A percentile compares a stretch with the other conserved stretches of the same genome.
These are phyloP conservation scores for Steinernema feltiae DNA, from an alignment of 1,140 invertebrate species.

Conservation along the genomic window DNA sequence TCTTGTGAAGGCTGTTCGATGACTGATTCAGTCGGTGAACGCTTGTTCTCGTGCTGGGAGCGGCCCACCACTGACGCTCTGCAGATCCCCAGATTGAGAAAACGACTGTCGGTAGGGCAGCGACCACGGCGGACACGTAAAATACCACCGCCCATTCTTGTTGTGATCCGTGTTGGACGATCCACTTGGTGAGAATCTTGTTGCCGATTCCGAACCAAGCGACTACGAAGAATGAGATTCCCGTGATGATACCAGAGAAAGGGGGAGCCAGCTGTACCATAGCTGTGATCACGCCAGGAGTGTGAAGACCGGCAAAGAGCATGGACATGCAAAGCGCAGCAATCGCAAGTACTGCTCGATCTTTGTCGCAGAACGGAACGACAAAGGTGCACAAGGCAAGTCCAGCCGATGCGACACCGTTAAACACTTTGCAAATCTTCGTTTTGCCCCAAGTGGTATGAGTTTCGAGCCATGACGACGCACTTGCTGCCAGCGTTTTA, in stretches of 20 bases:
- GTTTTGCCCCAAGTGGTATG: constrained; percentile 40
- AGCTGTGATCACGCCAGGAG: constrained; percentile 52
- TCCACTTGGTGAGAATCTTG: constrained; percentile 55
- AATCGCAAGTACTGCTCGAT: constrained; percentile 47
- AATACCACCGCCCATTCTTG: constrained; percentile 55
- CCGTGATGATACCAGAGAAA: constrained; percentile 53
- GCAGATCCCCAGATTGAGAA: constrained; percentile 50
- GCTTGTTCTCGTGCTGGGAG: constrained; percentile 22
- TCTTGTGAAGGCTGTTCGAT: constrained; percentile 3
- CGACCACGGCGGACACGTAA: constrained; percentile 50
- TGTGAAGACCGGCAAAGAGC: constrained; percentile 53
- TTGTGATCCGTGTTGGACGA: constrained; percentile 49
- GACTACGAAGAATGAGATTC: constrained; percentile 45
- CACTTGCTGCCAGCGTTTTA: constrained; percentile 48
- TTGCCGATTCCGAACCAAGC: constrained; percentile 56
- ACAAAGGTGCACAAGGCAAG: constrained; percentile 45
- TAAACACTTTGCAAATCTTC: constrained; percentile 54
- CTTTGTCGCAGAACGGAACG: constrained; percentile 50
- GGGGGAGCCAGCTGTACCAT: constrained; percentile 54
- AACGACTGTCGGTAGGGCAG: constrained; percentile 49
- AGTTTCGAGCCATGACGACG: constrained; percentile 50
- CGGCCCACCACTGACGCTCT: constrained; percentile 46
- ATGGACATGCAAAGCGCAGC: constrained; percentile 49
- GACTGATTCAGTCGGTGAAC: constrained; percentile 13
- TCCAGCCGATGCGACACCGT: constrained; percentile 50